Conservation (phyloP, 2,888 invertebrate species). For the Thera obeliscata region DNA sequence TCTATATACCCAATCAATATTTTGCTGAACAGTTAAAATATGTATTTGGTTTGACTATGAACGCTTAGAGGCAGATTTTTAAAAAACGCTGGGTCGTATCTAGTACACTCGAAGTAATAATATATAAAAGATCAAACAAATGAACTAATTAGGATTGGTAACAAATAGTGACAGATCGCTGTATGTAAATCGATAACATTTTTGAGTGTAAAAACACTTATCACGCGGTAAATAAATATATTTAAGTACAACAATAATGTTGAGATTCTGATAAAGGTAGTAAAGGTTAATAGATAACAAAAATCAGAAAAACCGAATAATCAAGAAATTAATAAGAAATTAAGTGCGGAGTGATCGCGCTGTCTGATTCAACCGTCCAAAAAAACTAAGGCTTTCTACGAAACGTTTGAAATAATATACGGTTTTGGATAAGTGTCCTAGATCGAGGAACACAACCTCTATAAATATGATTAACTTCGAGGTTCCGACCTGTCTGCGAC, state of each 20-base stretch:
- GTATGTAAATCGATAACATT: background rate
- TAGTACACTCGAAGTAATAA: background rate
- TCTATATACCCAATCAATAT: no score
- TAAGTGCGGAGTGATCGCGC: background rate
- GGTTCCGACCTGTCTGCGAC: constrained; percentile 4
- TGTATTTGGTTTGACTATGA: no score
- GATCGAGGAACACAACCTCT: background rate
- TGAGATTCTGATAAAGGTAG: constrained; percentile 1
- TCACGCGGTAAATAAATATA: background rate
- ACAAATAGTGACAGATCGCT: background rate
- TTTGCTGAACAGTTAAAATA: no score
- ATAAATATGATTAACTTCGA: constrained; percentile 13
- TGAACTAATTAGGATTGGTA: background rate
- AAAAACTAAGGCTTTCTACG: constrained; percentile 4
- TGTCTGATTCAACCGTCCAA: background rate
- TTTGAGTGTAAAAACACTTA: background rate
- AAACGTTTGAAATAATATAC: constrained; percentile 5
- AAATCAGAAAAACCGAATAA: background rate
- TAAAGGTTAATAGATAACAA: background rate
- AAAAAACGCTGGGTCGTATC: background rate
- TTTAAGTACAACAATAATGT: background rate
- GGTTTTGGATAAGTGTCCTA: constrained; percentile 12
- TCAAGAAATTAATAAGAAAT: background rate
- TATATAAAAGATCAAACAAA: background rate
- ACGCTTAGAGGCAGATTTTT: background rate